These are phyloP conservation scores for Hydrochoerus hydrochaeris DNA, from an alignment of 2,113 vertebrate genomes.

Conservation along the genomic window DNA sequence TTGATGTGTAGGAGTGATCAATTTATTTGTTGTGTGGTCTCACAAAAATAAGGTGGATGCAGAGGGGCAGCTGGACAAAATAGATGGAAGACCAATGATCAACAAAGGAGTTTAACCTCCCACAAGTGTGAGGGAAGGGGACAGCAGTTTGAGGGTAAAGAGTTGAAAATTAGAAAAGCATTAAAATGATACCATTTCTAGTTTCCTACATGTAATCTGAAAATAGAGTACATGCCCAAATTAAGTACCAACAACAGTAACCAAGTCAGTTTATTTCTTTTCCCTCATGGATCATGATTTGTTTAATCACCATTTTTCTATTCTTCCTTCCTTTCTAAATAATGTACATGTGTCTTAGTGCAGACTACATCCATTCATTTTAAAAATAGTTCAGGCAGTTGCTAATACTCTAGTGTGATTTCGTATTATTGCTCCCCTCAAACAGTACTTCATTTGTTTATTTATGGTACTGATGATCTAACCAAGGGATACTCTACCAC, in stretches of 20 bases:
- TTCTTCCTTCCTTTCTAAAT: constrained; percentile 7
- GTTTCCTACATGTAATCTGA: not conserved
- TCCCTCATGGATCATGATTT: not conserved
- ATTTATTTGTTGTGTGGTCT: constrained; percentile 53
- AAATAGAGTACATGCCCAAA: not conserved
- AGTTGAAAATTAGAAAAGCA: not conserved
- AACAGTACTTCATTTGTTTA: not conserved
- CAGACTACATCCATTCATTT: constrained; percentile 12
- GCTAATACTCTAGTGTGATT: not conserved
- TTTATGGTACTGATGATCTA: not conserved
- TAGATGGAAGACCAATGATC: not conserved
- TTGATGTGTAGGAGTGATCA: constrained; percentile 13
- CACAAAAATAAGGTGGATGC: not conserved
- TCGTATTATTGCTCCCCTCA: not conserved
- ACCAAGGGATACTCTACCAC: no score
- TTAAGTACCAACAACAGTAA: not conserved
- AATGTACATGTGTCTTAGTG: not conserved
- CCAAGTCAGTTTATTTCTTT: not conserved
- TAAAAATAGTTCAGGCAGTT: not conserved
- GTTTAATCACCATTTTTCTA: not conserved
- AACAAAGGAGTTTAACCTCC: not conserved
- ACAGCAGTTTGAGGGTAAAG: not conserved
- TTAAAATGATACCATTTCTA: not conserved
- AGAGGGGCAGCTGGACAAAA: not conserved
- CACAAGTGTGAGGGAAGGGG: rapidly evolving